A percentile compares a stretch with the other conserved stretches of the same genome.
Conservation (phyloP, 2,888 invertebrate genomes). For the Chrysolina haemoptera region DNA sequence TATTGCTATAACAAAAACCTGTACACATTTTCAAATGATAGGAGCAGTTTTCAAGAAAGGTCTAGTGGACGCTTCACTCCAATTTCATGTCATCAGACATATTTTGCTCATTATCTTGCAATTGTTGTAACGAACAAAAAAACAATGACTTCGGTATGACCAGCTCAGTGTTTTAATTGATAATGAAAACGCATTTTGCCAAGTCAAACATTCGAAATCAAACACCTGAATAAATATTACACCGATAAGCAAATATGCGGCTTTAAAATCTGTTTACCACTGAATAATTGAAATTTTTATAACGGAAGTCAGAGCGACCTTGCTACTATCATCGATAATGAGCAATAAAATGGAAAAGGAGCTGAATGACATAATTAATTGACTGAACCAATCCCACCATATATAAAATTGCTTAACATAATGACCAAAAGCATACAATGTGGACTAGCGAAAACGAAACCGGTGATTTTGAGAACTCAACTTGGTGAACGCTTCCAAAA, state of each 20-base stretch:
- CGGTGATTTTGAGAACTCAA: not conserved
- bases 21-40: too few relatives aligned
- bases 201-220: conserved; percentile 4
- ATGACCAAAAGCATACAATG: not conserved
- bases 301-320: conserved; percentile 14
- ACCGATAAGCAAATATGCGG: conserved; percentile 2
- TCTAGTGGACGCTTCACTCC: too few relatives aligned
- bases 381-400: not conserved
- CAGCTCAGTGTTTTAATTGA: not conserved
- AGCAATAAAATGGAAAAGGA: not conserved
- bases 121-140: not conserved
- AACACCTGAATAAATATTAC: conserved; percentile 18
- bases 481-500: not conserved
- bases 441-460: not conserved
- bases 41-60: too few relatives aligned
- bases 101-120: too few relatives aligned
- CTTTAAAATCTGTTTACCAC: not conserved
- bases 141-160: not conserved
- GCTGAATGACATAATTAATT: conserved; percentile 5
- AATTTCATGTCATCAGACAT: too few relatives aligned
- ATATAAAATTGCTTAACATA: not conserved
- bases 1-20: too few relatives aligned
- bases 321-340: conserved; percentile 17
- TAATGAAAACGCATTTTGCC: not conserved
- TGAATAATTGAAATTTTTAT: conserved; percentile 5